A percentile compares a stretch with the other conserved stretches of the same genome.
Conservation (phyloP, 37 sponge, comb jelly and placozoan genomes). For the Halisarca cf. caerulea region DNA sequence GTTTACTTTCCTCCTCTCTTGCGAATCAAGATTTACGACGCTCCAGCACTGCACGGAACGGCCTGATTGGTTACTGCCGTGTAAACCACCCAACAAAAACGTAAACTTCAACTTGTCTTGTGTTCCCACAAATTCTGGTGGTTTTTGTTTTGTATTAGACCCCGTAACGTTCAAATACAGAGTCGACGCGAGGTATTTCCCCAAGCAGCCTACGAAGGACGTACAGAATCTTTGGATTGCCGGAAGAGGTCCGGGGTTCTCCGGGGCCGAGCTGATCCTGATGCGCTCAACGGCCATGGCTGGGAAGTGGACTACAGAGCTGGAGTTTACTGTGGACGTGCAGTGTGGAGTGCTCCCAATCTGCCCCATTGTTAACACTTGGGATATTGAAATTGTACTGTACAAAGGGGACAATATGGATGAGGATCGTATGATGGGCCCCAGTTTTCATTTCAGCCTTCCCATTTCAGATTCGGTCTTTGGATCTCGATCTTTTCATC, state of each 20-base stretch:
- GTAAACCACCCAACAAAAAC: no score
- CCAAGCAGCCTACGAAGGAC: neutral
- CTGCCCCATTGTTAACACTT: neutral
- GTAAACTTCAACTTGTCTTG: no score
- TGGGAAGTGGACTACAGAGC: neutral
- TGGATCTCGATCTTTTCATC: constrained; percentile 24
- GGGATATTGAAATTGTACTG: neutral
- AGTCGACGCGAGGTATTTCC: neutral
- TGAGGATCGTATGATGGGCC: constrained; percentile 64
- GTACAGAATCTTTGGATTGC: neutral
- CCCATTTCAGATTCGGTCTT: constrained; percentile 49
- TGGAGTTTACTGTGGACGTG: neutral
- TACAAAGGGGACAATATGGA: constrained; percentile 10
- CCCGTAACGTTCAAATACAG: no score
- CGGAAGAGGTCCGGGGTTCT: neutral
- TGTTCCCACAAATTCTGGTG: no score
- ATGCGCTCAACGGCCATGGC: neutral
- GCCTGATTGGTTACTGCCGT: no score
- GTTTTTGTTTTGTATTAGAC: no score
- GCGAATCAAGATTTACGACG: no score
- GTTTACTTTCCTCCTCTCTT: no score
- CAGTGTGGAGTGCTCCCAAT: neutral
- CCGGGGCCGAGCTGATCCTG: neutral
- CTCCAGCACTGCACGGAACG: no score
- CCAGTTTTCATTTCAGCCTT: constrained; percentile 50